Base-by-base conservation (phyloP, 2,113 vertebrate genomes). In the Dolichallabes microphthalmus region DNA sequence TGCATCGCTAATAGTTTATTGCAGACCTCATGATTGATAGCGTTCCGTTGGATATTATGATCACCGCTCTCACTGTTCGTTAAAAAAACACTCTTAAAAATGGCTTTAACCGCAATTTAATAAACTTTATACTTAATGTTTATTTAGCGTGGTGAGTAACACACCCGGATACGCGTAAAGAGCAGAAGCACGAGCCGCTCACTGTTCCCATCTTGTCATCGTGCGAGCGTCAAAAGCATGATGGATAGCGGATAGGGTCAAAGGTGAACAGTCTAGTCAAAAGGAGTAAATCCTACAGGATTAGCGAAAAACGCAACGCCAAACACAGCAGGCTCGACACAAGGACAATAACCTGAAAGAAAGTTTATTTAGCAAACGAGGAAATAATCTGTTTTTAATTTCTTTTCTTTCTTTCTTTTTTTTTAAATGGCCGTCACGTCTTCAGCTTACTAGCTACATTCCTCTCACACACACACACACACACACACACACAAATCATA, bases 211-310 rank as follows among this genome's bases (percentile, higher is more conserved):
- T 22, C 19, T 76, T 19, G 13, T 55, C 39, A 45, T 12, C 13
- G 22, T 68, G 17, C 52, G 15, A 53, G 39, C 4, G 50, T 77
- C 60, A 30, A 63, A 30, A 64, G 35, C 17, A 81, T 79, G 68
- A 83, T 71, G 17, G 80, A 86, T 81, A 20, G 55, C 32, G 13
- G 2, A 17, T 9, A 50, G 4, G 27, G 39, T 20, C 12, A 19
- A 45, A 83, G 66, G 76, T 88, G 61, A 83, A 35, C 64, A 9
- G 25, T 71, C 85, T 85, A 71, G 83, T 85, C 68, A 79, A 82
- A 79, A 52, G 25, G 6, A 57, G 20, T 53, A 14, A 63, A 83
- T 55, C 73, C 32, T 45, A 52, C 63, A 58, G 80, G 60, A 35
- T 77, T 15, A 39, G 52, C 57, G 4, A 30, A 83, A 45, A 86